phyloP scores from a whole-genome alignment of 2,797 vertebrate genomes.

The Gobionotothen gibberifrons region DNA sequence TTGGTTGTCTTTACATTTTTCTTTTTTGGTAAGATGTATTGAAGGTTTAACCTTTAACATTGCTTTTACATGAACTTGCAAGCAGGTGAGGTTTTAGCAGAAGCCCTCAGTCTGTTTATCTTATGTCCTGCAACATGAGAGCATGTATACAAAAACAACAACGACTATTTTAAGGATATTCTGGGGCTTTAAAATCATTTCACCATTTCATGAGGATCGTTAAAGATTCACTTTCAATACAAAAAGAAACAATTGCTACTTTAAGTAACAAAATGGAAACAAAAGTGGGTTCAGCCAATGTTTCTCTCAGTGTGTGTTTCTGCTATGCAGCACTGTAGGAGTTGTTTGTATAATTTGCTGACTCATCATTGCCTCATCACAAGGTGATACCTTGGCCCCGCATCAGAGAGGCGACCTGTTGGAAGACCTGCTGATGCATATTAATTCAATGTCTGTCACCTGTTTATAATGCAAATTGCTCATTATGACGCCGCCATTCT shows the following conservation, averaged over 20 bases:
- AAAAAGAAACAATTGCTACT: neutral
- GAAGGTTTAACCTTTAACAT: neutral
- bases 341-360: slow-evolving; percentile 54
- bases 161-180: too few relatives aligned
- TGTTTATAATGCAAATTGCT: slow-evolving; percentile 77
- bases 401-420: slow-evolving; percentile 54
- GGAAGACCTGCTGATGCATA: slow-evolving; percentile 67
- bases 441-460: slow-evolving; percentile 70
- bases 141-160: neutral
- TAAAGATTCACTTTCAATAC: neutral
- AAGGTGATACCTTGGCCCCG: slow-evolving; percentile 48
- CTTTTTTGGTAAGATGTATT: neutral
- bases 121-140: neutral
- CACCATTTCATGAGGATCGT: neutral
- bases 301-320: slow-evolving; percentile 1
- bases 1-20: neutral
- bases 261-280: neutral
- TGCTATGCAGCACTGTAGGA: slow-evolving; percentile 25
- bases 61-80: neutral
- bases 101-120: neutral
- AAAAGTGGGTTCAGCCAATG: neutral
- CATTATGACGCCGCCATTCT: slow-evolving; percentile 67
- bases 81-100: neutral
- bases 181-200: neutral
- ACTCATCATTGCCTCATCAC: slow-evolving; percentile 68